A percentile compares a stretch with the other conserved stretches of the same genome.
Conservation (phyloP, 2,113 vertebrate genomes). For the Apaloderma vittatum region DNA sequence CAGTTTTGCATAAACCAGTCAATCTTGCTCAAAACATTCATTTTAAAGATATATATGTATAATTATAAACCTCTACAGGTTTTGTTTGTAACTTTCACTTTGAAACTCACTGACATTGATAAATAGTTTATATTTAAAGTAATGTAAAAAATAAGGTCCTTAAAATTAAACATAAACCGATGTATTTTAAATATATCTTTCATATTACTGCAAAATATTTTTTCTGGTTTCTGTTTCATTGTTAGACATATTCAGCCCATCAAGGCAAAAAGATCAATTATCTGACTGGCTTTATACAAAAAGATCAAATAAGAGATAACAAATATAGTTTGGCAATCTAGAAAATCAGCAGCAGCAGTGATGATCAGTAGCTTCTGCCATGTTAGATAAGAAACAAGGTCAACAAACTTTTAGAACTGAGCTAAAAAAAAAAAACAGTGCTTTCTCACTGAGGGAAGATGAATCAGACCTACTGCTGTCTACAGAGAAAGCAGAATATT, state of each 20-base stretch:
- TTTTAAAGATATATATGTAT: not conserved
- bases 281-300: constrained; percentile 11
- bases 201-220: not conserved
- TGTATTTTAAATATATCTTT: constrained; percentile 26
- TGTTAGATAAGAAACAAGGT: constrained; percentile 2
- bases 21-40: not conserved
- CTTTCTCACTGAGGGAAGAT: not conserved
- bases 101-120: not conserved
- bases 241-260: not conserved
- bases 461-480: not conserved
- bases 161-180: not conserved
- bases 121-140: not conserved
- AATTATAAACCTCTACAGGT: not conserved
- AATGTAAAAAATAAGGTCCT: not conserved
- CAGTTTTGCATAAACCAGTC: not conserved
- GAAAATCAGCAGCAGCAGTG: not conserved
- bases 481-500: not conserved
- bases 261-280: constrained; percentile 34
- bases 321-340: not conserved
- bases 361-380: not conserved
- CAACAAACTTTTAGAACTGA: constrained; percentile 9
- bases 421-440: not conserved
- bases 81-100: not conserved
- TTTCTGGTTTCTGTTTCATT: not conserved
- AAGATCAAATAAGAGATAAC: constrained; percentile 11